Percentiles rank a stretch among this genome's conserved stretches.
Evolutionary conservation across 2,888 invertebrate species (phyloP).

Genomic region (Leptothorax acervorum): DNA sequence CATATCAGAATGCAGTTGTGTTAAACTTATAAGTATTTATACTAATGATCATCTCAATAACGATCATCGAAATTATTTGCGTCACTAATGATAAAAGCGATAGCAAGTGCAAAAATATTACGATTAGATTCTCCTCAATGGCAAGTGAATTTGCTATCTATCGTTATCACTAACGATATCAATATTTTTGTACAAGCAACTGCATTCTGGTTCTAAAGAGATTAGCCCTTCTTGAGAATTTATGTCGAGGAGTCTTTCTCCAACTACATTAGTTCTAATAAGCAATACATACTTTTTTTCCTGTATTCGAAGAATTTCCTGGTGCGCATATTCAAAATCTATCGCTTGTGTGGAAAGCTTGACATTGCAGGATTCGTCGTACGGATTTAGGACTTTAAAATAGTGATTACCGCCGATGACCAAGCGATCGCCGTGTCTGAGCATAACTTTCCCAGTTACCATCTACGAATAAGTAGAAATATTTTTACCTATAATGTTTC

Average conservation of each 20-base stretch:
- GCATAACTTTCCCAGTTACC: constrained; percentile 82
- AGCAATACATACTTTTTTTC: constrained; percentile 85
- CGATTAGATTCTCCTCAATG: neutral
- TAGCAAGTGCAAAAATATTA: neutral
- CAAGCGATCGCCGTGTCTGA: constrained; percentile 87
- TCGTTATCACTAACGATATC: neutral
- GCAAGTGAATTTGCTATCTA: neutral
- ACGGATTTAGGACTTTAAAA: constrained; percentile 87
- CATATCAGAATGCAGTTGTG: neutral
- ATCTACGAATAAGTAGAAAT: constrained; percentile 76
- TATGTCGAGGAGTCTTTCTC: neutral
- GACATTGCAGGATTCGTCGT: constrained; percentile 78
- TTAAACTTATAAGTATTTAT: neutral
- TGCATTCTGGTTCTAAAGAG: neutral
- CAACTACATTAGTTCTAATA: neutral
- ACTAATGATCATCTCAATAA: neutral
- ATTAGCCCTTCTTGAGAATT: neutral
- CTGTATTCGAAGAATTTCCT: constrained; percentile 87
- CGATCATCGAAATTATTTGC: neutral
- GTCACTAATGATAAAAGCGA: constrained; percentile 4
- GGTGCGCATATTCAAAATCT: constrained; percentile 87
- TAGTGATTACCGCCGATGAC: constrained; percentile 88
- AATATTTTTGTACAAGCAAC: neutral
- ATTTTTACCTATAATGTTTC: neutral
- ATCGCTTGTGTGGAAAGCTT: constrained; percentile 80